Conservation (phyloP, 2,888 invertebrate species). For the Hemicrepidius hirtus region DNA sequence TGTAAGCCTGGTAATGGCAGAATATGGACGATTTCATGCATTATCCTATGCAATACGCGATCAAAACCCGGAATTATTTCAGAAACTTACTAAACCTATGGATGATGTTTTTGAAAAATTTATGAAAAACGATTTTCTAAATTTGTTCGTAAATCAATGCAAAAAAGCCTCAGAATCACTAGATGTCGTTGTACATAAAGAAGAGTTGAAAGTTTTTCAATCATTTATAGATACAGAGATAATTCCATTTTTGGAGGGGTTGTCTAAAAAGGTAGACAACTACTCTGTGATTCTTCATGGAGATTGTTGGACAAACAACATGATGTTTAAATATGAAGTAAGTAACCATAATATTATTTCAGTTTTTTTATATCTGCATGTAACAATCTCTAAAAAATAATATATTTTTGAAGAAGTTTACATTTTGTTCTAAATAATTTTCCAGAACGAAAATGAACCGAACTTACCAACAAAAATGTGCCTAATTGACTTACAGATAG, state of each 20-base stretch:
- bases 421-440: neutral
- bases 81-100: conserved; percentile 39
- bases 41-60: conserved; percentile 60
- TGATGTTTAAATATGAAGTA: conserved; percentile 52
- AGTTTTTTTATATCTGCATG: neutral
- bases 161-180: neutral
- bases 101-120: conserved; percentile 1
- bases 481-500: conserved; percentile 62
- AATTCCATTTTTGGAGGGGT: neutral
- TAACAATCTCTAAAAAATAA: neutral
- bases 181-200: neutral
- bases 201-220: neutral
- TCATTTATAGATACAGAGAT: neutral
- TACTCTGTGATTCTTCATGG: conserved; percentile 52
- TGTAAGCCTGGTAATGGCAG: conserved; percentile 58
- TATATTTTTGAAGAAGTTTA: no score
- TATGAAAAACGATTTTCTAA: neutral
- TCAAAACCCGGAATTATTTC: conserved; percentile 55
- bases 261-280: conserved; percentile 32
- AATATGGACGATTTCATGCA: conserved; percentile 61
- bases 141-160: neutral
- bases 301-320: conserved; percentile 58
- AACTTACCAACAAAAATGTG: conserved; percentile 53
- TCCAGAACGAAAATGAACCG: conserved; percentile 46
- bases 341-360: neutral